A percentile compares a stretch with the other conserved stretches of the same genome.
Evolutionary conservation across 2,888 invertebrate genomes (phyloP).

Genomic region (Ophioninae sp.): DNA sequence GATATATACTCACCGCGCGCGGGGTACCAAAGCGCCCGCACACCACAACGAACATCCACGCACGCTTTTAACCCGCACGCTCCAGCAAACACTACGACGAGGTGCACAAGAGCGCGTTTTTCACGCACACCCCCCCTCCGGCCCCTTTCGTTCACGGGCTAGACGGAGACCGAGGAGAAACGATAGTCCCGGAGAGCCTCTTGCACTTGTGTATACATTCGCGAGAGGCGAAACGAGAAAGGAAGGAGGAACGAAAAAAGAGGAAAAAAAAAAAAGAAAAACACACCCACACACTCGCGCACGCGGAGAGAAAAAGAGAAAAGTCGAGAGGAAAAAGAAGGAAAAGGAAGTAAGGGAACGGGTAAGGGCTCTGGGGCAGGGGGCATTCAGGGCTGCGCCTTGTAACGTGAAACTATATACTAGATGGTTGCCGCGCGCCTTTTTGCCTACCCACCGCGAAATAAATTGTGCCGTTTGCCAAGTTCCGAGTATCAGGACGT

Average conservation of each 20-base stretch:
- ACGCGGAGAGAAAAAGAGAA: neutral
- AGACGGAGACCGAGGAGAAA: conserved; percentile 28
- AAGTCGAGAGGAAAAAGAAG: neutral
- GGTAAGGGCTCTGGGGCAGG: conserved; percentile 26
- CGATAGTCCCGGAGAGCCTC: conserved; percentile 29
- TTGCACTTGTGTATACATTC: conserved; percentile 9
- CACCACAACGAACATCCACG: conserved; percentile 66
- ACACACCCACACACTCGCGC: conserved; percentile 2
- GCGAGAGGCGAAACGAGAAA: conserved; percentile 17
- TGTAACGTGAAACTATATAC: conserved; percentile 45
- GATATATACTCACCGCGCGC: conserved; percentile 65
- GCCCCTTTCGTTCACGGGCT: conserved; percentile 30
- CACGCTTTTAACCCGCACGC: conserved; percentile 63
- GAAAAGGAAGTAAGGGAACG: conserved; percentile 2
- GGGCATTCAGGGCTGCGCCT: conserved; percentile 52
- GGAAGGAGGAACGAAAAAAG: conserved; percentile 21
- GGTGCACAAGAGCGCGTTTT: neutral
- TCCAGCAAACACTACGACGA: conserved; percentile 32
- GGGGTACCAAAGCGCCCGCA: conserved; percentile 63
- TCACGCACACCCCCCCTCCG: neutral
- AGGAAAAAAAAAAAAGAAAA: conserved; percentile 14
- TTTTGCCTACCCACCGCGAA: neutral
- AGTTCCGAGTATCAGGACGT: neutral
- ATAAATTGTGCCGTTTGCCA: neutral
- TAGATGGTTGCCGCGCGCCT: conserved; percentile 5